Percentiles rank a stretch among this genome's conserved stretches.
phyloP scores from a whole-genome alignment of 2,888 invertebrate genomes.

The Epirrita christyi region DNA sequence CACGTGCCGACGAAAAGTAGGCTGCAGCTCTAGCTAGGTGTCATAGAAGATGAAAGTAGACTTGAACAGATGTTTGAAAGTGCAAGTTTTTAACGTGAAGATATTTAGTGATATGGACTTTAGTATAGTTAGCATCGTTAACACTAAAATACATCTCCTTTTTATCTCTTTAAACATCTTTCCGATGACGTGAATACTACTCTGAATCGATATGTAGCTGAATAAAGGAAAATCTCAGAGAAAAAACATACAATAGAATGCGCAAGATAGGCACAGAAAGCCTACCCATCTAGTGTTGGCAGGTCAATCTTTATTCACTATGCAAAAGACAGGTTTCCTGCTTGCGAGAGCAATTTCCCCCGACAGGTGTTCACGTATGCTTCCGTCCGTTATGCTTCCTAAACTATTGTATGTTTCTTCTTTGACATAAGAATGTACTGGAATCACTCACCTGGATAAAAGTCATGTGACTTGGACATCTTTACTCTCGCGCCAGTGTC shows the following conservation, averaged over 20 bases:
- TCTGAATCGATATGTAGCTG: not conserved
- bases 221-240: not conserved
- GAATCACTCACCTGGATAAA: conserved; percentile 94
- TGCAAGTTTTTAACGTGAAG: too few relatives aligned
- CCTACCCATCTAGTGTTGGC: too few relatives aligned
- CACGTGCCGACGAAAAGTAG: conserved; percentile 27
- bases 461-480: conserved; percentile 99
- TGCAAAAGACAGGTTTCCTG: too few relatives aligned
- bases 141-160: not conserved
- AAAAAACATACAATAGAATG: conserved; percentile 12
- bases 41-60: conserved; percentile 15
- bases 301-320: too few relatives aligned
- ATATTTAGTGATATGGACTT: too few relatives aligned
- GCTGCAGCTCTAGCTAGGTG: conserved; percentile 12
- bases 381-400: too few relatives aligned
- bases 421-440: not conserved
- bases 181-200: conserved; percentile 1
- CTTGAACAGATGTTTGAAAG: not conserved
- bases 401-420: not conserved
- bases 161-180: not conserved
- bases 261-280: too few relatives aligned
- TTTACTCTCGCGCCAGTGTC: conserved; percentile 98
- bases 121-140: not conserved
- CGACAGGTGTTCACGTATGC: too few relatives aligned
- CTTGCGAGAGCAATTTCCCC: too few relatives aligned